Evolutionary conservation across 2,797 vertebrate genomes (phyloP), one percentile per base, ranked within the genome.

Genomic region (Sebastiscus tertius): DNA sequence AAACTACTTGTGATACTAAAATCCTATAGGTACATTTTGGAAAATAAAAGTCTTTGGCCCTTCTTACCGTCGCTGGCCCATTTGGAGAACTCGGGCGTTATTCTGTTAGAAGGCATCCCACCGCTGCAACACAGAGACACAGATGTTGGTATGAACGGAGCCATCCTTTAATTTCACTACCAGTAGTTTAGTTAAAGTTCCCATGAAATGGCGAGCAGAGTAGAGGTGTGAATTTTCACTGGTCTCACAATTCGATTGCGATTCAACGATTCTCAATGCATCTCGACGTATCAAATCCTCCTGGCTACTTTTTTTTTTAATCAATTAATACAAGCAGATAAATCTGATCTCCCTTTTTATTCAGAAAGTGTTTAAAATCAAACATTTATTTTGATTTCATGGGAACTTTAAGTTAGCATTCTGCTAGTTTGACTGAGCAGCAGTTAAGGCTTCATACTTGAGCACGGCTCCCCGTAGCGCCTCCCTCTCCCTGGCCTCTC

Each of bases 1-100:
- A 5, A 66, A 36, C 18, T 34, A 39, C 34, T 0, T 24, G 22
- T 14, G 24, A 24, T 1, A 8, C 34, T 64, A 1, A 39, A 64
- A 36, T 63, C 0, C 2, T 27, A 65, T 6, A 0, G 5, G 4
- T 18, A 0, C 34, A 39, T 10, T 64, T 24, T 18, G 11, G 31
- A 22, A 34, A 39, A 26, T 42, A 9, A 0, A 39, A 16, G 9
- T 63, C 27, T 26, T 64, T 46, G 33, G 24, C 24, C n/a, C 34
- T 1, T 95, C 98, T 97, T 88, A 99, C 98, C 98, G 0, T 99
- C 98, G 5, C 92, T 99, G 88, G 97, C 97, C 98, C 98, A 99
- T 88, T 99, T 99, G 82, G 98, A 99, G 93, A 99, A 99, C 87
- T 99, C 98, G 0, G 98, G 96, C 1, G 98, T 98, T 97, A 99